Base-by-base conservation (phyloP, 2,888 invertebrate genomes). In the Apantesis nais region DNA sequence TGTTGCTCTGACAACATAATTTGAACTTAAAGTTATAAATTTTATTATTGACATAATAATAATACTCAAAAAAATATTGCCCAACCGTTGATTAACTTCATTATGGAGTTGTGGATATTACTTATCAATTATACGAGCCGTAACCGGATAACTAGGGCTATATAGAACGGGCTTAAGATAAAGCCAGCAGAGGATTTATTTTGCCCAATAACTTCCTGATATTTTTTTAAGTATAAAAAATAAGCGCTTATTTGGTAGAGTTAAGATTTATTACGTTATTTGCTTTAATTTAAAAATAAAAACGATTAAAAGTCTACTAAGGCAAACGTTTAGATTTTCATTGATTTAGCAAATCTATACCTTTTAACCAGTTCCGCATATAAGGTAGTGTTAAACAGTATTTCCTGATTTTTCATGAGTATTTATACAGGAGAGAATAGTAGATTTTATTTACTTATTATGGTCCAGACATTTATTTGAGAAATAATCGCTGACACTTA, bases 11-110 rank as follows among this genome's bases (percentile, higher is more conserved):
- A 48, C 29, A 34, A 34, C n/a, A 58, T 60, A 34, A 34, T 31
- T 37, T 22, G 37, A 25, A 65, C 31, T 16, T 37, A 37, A 22
- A 25, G 31, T 48, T 48, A 41, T 31, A 39, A 37, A 55, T 39
- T 39, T 55, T 52, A 65, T 52, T 44, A 61, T 14, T 61, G 67
- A 61, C 60, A 44, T 34, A 52, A 25, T 39, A 34, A 62, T 39
- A 37, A n/a, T 25, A 62, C 25, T 41, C 25, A 62, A 19, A 29
- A 58, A 58, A 0, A 14, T 16, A 58, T 58, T 58, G 55, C 55
- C 25, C 55, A 55, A 3, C n/a, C 11, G 4, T 55, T 55, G 25
- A 55, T 55, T 55, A 25, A 55, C n/a, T 55, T 55, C n/a, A 55
- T 25, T 55, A 55, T n/a, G 9, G n/a, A n/a, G 52, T n/a, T 11